Percentiles rank a stretch among this genome's conserved stretches.
Conservation (phyloP, 2,888 invertebrate species). For the Dolichomitus sp. region DNA sequence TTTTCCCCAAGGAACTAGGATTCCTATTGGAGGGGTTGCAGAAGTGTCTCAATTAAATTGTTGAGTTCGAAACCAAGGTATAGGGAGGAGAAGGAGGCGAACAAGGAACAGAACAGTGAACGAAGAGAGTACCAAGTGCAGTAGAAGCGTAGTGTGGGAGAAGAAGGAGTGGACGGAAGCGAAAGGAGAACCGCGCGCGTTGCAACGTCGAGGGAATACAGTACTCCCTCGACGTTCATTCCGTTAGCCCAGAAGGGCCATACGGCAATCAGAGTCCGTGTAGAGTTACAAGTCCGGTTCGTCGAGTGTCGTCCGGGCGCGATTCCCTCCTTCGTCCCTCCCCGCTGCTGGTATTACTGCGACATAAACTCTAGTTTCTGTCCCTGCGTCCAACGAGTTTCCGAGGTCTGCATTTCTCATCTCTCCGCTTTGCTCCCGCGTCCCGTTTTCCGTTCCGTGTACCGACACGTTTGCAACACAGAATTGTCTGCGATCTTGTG, state of each 20-base stretch:
- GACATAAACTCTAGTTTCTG: conserved; percentile 65
- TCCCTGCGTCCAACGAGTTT: conserved; percentile 40
- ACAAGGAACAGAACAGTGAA: neutral
- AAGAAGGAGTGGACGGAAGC: conserved; percentile 44
- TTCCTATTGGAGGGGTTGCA: conserved; percentile 25
- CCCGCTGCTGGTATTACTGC: conserved; percentile 46
- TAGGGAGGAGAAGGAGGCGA: conserved; percentile 7
- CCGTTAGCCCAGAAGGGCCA: conserved; percentile 59
- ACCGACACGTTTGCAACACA: conserved; percentile 29
- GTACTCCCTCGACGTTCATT: conserved; percentile 38
- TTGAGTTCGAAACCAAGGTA: neutral
- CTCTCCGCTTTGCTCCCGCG: conserved; percentile 33
- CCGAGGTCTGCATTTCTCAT: conserved; percentile 61
- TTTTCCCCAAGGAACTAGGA: neutral
- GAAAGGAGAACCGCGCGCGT: conserved; percentile 56
- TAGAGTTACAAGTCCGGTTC: conserved; percentile 74
- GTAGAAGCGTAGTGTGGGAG: neutral
- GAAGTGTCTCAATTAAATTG: conserved; percentile 62
- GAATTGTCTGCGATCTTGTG: conserved; percentile 32
- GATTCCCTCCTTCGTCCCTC: conserved; percentile 24
- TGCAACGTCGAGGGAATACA: conserved; percentile 63
- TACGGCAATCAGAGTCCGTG: conserved; percentile 81
- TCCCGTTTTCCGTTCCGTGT: conserved; percentile 21
- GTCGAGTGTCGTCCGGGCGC: conserved; percentile 49
- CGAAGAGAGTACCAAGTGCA: conserved; percentile 9